These are phyloP conservation scores for Rhinolophus sinicus DNA, from an alignment of 2,113 vertebrate species.

Conservation along the genomic window DNA sequence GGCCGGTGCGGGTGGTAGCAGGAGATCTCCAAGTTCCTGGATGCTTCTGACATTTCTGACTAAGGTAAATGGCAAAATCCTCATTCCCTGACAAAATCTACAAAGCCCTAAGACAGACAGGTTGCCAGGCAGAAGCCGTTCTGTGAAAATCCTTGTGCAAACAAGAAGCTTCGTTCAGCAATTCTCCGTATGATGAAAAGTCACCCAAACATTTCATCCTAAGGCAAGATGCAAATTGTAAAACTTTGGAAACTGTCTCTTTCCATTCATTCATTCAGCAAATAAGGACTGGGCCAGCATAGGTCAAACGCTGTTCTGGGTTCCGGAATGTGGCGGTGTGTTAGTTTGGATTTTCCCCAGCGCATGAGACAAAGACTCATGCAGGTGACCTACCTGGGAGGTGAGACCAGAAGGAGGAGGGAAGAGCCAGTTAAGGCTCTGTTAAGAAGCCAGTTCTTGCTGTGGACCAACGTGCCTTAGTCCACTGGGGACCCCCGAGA, in stretches of 20 bases:
- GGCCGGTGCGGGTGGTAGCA: neutral
- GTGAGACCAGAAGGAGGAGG: neutral
- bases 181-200: neutral
- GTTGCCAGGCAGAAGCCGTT: conserved; percentile 50
- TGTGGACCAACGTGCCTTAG: accelerated
- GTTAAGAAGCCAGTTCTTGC: neutral
- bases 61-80: conserved; percentile 71
- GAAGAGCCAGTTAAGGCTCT: neutral
- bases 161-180: conserved; percentile 33
- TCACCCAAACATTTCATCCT: conserved; percentile 21
- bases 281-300: accelerated
- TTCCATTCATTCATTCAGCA: neutral
- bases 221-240: neutral
- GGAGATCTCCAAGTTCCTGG: neutral
- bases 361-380: neutral
- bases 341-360: neutral
- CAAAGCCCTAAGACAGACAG: conserved; percentile 55
- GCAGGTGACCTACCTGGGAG: neutral
- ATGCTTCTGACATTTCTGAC: conserved; percentile 73
- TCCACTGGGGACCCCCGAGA: neutral
- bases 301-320: neutral
- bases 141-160: conserved; percentile 56
- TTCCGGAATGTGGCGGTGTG: neutral
- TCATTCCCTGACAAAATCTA: conserved; percentile 57
- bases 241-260: neutral